Percentiles rank a stretch among this genome's conserved stretches.
phyloP scores from a whole-genome alignment of 2,113 vertebrate species.

The Athene cunicularia region DNA sequence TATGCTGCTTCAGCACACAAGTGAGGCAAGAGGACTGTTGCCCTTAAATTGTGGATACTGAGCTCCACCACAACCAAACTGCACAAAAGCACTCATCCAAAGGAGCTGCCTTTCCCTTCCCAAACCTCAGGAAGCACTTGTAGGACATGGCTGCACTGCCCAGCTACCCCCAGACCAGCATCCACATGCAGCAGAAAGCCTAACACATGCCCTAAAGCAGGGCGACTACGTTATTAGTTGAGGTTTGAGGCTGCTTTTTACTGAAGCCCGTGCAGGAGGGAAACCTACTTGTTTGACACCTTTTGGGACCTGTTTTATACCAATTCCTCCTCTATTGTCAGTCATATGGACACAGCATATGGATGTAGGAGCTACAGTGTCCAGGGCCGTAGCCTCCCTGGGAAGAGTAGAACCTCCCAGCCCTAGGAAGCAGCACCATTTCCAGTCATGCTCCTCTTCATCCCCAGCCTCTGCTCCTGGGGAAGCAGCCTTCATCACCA shows the following conservation, averaged over 20 bases:
- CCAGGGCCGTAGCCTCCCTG: background rate
- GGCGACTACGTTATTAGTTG: rapidly evolving
- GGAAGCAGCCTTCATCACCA: background rate
- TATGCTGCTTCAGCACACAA: background rate
- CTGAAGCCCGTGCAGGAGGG: background rate
- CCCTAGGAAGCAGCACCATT: background rate
- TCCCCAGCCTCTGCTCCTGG: background rate
- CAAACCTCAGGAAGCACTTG: background rate
- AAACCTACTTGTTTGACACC: background rate
- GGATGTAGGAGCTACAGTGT: background rate
- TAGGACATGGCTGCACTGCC: background rate
- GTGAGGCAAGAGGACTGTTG: background rate
- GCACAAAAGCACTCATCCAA: background rate
- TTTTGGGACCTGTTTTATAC: too few species aligned
- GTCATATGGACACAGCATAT: background rate
- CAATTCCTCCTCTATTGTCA: background rate
- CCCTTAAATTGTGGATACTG: background rate
- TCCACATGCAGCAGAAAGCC: background rate
- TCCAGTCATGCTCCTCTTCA: background rate
- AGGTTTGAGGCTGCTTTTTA: background rate
- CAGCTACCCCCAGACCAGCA: background rate
- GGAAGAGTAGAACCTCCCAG: background rate
- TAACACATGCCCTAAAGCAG: background rate
- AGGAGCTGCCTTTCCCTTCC: background rate
- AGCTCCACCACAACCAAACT: background rate